Evolutionary conservation across 2,888 invertebrate species (phyloP).

Genomic region (Apamea monoglypha): DNA sequence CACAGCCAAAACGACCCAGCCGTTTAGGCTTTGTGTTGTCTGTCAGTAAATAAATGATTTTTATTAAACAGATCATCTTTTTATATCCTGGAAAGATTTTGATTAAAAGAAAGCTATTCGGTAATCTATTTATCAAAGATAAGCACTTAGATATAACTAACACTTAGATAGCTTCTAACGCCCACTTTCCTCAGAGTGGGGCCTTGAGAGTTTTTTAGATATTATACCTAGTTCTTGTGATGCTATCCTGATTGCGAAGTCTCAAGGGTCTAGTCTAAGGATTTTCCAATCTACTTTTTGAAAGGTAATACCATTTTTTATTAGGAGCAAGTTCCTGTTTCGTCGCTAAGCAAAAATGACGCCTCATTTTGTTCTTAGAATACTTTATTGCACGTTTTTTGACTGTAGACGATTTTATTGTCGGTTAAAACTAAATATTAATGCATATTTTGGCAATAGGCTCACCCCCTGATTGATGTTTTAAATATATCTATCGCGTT

Average conservation of each 20-base stretch:
- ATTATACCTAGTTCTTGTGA: constrained; percentile 27
- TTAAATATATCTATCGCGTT: too few species aligned
- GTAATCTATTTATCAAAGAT: constrained; percentile 14
- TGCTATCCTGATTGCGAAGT: constrained; percentile 38
- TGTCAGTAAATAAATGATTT: neutral
- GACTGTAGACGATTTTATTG: too few species aligned
- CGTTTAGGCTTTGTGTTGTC: neutral
- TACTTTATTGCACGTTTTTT: neutral
- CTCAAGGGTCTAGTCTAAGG: constrained; percentile 46
- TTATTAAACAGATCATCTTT: neutral
- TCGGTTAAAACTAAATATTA: neutral
- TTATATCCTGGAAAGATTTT: neutral
- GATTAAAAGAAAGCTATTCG: neutral
- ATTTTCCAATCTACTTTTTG: constrained; percentile 56
- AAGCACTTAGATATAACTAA: too few species aligned
- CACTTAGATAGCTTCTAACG: neutral
- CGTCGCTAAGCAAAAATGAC: neutral
- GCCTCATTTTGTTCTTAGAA: neutral
- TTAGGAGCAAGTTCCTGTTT: neutral
- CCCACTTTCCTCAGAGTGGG: constrained; percentile 20
- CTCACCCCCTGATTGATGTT: neutral
- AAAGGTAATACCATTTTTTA: constrained; percentile 39
- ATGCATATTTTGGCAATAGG: neutral
- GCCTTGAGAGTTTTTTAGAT: constrained; percentile 36
- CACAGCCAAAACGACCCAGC: too few species aligned